Evolutionary conservation across 2,797 vertebrate genomes (phyloP).

Genomic region (Petrocephalus sullivani): DNA sequence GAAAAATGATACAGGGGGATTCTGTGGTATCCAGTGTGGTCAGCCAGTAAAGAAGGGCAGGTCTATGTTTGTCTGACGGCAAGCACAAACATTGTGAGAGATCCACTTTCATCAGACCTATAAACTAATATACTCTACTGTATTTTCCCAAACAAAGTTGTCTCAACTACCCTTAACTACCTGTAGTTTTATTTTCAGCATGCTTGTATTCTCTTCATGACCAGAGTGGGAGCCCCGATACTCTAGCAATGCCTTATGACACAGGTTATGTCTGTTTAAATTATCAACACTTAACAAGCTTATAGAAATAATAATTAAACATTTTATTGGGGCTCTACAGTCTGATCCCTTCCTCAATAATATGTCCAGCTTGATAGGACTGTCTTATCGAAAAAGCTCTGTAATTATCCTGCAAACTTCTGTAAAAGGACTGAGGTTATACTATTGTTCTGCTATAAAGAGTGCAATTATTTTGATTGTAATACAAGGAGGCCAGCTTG

Average conservation of each 20-base stretch:
- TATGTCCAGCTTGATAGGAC: background rate
- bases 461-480: background rate
- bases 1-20: background rate
- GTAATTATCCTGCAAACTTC: background rate
- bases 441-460: background rate
- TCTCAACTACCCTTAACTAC: background rate
- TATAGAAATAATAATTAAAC: background rate
- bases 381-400: background rate
- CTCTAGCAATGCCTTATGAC: background rate
- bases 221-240: background rate
- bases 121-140: background rate
- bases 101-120: background rate
- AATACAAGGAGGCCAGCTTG: background rate
- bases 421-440: background rate
- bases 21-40: background rate
- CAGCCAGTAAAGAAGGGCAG: background rate
- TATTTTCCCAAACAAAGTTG: background rate
- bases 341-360: background rate
- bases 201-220: background rate
- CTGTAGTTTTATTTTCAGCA: background rate
- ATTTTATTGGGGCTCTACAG: background rate
- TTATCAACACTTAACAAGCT: conserved; percentile 1
- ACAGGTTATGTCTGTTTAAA: background rate
- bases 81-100: background rate
- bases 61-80: background rate